These are phyloP conservation scores for Psilopsiagon aurifrons DNA, from an alignment of 2,113 vertebrate species.

Conservation along the genomic window DNA sequence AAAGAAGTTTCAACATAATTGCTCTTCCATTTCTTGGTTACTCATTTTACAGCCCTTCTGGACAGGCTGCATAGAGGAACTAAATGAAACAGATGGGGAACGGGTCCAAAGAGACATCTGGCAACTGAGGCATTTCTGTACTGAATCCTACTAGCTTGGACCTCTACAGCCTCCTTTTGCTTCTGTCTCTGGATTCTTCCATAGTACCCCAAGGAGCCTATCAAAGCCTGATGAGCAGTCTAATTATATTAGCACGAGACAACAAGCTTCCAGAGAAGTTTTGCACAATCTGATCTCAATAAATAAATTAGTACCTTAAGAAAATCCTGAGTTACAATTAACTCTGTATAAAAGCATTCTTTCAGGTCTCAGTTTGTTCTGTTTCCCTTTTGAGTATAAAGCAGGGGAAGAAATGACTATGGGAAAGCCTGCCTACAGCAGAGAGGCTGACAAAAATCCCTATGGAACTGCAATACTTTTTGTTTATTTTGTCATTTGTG, in stretches of 20 bases:
- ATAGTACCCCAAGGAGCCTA: background rate
- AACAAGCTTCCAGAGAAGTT: background rate
- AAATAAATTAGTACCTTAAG: background rate
- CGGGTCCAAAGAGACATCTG: background rate
- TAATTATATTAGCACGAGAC: background rate
- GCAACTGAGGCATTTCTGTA: background rate
- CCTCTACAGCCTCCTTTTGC: background rate
- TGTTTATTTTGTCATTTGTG: no score
- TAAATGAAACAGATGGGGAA: background rate
- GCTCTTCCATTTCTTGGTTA: background rate
- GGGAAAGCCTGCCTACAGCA: background rate
- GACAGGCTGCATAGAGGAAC: background rate
- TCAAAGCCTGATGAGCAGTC: background rate
- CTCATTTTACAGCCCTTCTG: background rate
- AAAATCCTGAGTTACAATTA: background rate
- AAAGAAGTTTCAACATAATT: background rate
- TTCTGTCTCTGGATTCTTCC: background rate
- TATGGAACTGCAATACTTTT: background rate
- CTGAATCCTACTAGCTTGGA: background rate
- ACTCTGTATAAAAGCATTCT: background rate
- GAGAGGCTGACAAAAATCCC: background rate
- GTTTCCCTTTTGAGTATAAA: background rate
- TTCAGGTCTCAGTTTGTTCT: background rate
- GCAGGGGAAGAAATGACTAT: background rate
- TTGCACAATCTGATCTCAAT: background rate